Evolutionary conservation across 1,140 invertebrate species (phyloP), one percentile per base, ranked within the genome.

Genomic region (Euura saliciscinereae): DNA sequence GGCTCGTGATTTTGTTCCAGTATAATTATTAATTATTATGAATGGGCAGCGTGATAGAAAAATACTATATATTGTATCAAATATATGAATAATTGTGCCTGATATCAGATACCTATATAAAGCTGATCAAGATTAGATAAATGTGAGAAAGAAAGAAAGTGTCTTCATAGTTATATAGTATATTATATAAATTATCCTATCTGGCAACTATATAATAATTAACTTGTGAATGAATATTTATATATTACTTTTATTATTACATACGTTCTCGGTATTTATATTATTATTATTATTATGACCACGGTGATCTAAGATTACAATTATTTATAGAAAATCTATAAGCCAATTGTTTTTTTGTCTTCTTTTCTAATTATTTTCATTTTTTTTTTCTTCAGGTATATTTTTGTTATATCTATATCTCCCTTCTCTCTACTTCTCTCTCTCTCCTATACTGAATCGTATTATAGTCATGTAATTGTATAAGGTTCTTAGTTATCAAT

Each of bases 111-210:
- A 28, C 0, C 28, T 28, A 28, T 28, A 28, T 28, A 28, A 28
- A 28, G 28, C 28, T 28, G 28, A 28, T 28, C 28, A 28, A 28
- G 28, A 28, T 28, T 28, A 59, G 13, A 59, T 7, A 51, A 51
- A 51, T 51, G 51, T n/a, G 28, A 59, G 51, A 59, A 59, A 59
- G 51, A 59, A 59, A 59, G 13, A 8, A 59, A 59, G 51, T 59
- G 51, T 59, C 51, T 59, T 59, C 51, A 11, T 59, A 59, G 51
- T 11, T 59, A 59, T n/a, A 8, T 59, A 59, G 13, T 28, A 28
- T 1, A 28, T 28, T 28, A 28, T 28, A 28, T 28, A 28, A 28
- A 28, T 28, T 28, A 28, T 28, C 28, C 28, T 28, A 28, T 28
- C 28, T 59, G 51, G 51, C 51, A 59, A 59, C 51, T 59, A 59